Conservation (phyloP, 2,888 invertebrate species). For the Nemotelus nigrinus region DNA sequence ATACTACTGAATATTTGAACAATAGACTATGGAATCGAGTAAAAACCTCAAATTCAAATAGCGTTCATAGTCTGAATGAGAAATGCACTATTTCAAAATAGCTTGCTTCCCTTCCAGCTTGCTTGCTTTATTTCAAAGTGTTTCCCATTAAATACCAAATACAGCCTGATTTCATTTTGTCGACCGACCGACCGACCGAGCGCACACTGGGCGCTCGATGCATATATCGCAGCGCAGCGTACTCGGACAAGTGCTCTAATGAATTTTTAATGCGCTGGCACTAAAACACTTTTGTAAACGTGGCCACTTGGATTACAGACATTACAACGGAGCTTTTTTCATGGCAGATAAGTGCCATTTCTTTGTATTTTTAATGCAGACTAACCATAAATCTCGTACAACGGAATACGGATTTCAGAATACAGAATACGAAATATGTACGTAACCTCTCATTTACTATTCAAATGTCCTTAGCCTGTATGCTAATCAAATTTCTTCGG, state of each 20-base stretch:
- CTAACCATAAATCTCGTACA: conserved; percentile 35
- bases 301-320: conserved; percentile 29
- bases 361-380: conserved; percentile 31
- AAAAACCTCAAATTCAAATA: conserved; percentile 40
- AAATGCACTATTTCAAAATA: conserved; percentile 20
- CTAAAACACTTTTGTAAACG: conserved; percentile 39
- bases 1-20: conserved; percentile 17
- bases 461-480: conserved; percentile 37
- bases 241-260: conserved; percentile 17
- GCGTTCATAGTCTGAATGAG: neutral
- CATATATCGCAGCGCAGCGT: neutral
- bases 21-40: conserved; percentile 8
- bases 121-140: neutral
- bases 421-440: neutral
- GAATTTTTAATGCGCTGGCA: conserved; percentile 39
- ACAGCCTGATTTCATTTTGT: neutral
- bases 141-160: neutral
- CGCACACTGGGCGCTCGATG: neutral
- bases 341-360: conserved; percentile 25
- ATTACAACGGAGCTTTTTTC: conserved; percentile 23
- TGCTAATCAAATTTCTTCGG: conserved; percentile 38
- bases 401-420: conserved; percentile 8
- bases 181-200: neutral
- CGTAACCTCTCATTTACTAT: conserved; percentile 27
- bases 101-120: neutral